Evolutionary conservation across 1,140 invertebrate genomes (phyloP).

Genomic region (Hestina assimilis): DNA sequence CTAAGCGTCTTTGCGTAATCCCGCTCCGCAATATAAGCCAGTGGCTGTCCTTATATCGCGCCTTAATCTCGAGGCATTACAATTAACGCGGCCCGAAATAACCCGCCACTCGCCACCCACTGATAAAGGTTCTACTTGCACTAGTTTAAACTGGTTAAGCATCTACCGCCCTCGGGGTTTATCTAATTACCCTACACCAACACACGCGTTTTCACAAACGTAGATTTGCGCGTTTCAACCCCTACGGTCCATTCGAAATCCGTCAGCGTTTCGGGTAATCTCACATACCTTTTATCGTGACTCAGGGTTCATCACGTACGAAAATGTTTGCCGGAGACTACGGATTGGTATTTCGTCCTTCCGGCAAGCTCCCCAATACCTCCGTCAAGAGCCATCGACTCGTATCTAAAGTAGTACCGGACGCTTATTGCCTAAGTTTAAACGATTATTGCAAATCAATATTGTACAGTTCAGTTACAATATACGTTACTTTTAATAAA

Average conservation of each 20-base stretch:
- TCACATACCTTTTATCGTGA: constrained; percentile 40
- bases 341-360: constrained; percentile 56
- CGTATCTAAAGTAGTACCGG: constrained; percentile 43
- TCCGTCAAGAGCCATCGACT: constrained; percentile 64
- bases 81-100: constrained; percentile 75
- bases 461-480: neutral
- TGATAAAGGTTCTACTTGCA: constrained; percentile 56
- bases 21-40: constrained; percentile 32
- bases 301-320: constrained; percentile 59
- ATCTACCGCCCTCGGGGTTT: constrained; percentile 65
- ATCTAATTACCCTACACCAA: constrained; percentile 71
- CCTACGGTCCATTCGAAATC: constrained; percentile 40
- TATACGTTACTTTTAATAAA: too few relatives aligned
- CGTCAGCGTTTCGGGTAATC: constrained; percentile 50
- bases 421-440: constrained; percentile 63
- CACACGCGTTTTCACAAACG: constrained; percentile 46
- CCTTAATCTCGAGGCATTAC: constrained; percentile 71
- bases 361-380: constrained; percentile 44
- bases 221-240: constrained; percentile 39
- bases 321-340: constrained; percentile 55
- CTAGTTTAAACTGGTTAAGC: constrained; percentile 74
- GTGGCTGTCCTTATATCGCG: constrained; percentile 54
- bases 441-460: neutral
- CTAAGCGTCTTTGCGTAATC: constrained; percentile 33
- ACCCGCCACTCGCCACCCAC: constrained; percentile 73